Base-by-base conservation (phyloP, 2,113 vertebrate species). In the Mormyrus iriodes region DNA sequence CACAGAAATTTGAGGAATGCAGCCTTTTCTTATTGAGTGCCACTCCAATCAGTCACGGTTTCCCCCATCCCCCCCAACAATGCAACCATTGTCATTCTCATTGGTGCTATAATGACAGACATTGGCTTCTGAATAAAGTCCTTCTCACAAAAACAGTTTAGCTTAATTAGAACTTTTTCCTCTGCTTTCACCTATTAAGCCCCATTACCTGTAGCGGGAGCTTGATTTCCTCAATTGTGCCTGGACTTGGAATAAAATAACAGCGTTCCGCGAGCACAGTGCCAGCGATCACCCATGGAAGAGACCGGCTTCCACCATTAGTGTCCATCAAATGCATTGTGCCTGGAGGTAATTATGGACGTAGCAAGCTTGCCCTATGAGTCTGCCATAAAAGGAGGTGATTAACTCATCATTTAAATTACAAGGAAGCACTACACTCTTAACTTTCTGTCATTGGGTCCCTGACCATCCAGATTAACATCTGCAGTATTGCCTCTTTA, bases 361-460 rank as follows among this genome's bases (percentile, higher is more conserved):
- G 89, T 19, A 73, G 73, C 48, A 85, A 87, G 61, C 89, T 87
- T 55, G 89, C 89, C 65, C 46, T 86, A 87, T 76, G 89, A 89
- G 76, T 87, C 89, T 15, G 46, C 48, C 65, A 87, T 42, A 69
- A 49, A 89, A 44, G 65, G 85, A 53, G 89, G 58, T 76, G 31
- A 52, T 86, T 89, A 89, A 89, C 55, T 76, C 39, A 49, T 89
- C 89, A 89, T 52, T 87, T 73, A 87, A 86, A 89, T 89, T 87
- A 76, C 89, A 27, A 44, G 7, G 48, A 87, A 51, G 44, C 46
- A 44, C 61, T 24, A 17, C 46, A 44, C 42, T 51, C 83, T 82
- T 39, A 44, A 87, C 27, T 69, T 86, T 73, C 89, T 85, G 89
- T 27, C 83, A 86, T 53, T 44, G 61, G n/a, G 61, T 86, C 84